These are phyloP conservation scores for Alosa alosa DNA, from an alignment of 2,113 vertebrate genomes.

Conservation along the genomic window DNA sequence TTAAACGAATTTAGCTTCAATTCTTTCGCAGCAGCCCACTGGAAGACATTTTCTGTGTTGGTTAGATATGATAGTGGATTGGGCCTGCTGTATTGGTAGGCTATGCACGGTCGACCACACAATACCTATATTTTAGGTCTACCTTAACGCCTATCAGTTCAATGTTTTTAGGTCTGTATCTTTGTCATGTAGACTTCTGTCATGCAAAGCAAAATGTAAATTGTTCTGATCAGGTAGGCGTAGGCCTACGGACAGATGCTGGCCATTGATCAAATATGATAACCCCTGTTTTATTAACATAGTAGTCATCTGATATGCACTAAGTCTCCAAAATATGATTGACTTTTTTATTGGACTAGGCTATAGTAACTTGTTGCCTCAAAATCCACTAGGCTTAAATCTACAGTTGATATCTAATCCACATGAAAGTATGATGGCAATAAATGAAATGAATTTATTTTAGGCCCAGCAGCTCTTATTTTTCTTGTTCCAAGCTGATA, in stretches of 20 bases:
- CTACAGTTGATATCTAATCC: neutral
- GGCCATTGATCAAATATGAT: neutral
- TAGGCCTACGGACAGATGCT: neutral
- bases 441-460: neutral
- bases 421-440: neutral
- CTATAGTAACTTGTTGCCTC: neutral
- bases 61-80: slow-evolving; percentile 6
- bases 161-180: neutral
- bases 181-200: neutral
- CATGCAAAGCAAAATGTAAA: neutral
- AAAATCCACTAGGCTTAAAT: neutral
- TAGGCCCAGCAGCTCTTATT: neutral
- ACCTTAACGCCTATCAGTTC: neutral
- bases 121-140: neutral
- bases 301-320: neutral
- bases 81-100: neutral
- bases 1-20: neutral
- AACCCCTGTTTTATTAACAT: neutral
- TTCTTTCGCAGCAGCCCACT: neutral
- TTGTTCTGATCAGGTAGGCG: neutral
- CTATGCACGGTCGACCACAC: neutral
- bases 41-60: slow-evolving; percentile 27
- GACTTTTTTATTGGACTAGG: neutral
- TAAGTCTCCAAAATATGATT: neutral
- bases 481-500: neutral